Base-by-base conservation (phyloP, 2,113 vertebrate species). In the Amphiprion ocellaris region DNA sequence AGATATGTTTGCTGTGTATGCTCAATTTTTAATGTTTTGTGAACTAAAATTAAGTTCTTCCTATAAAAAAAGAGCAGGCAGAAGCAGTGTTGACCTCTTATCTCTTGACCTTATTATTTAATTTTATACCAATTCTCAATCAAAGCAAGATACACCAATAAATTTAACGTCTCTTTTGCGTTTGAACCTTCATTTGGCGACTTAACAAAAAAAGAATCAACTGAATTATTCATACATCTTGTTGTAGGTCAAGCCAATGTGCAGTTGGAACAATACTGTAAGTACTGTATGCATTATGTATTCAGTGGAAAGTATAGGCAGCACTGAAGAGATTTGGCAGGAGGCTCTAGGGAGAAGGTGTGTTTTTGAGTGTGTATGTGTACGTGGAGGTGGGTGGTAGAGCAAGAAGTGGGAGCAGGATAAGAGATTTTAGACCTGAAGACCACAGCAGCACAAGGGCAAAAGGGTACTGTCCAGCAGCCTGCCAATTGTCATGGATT, bases 401-500 rank as follows among this genome's bases (percentile, higher is more conserved):
- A 63, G 71, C 10, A 79, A 39, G 37, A 50, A 1, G 10, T 63
- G 50, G 24, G 66, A 54, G 68, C 26, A 66, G 17, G 47, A 60
- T 61, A 44, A 66, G 55, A 26, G 69, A 81, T 79, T 83, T 82
- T 74, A 60, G 62, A 87, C 56, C 69, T 68, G 23, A 83, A 64
- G 71, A 76, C 62, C 54, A 50, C 71, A 71, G 19, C 41, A 82
- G 33, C 60, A 44, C 69, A 88, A 91, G 85, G 87, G 76, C 85
- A 88, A 77, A 84, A 74, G 68, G 85, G 80, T 69, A 84, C 52
- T 52, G 73, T 77, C 67, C 79, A 77, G 72, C 50, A 68, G 54
- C 62, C 73, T 73, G 84, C 77, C 86, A 87, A 83, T 93, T 85
- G 84, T 81, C 52, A 54, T 65, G 87, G 90, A 90, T 93, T 92